Base-by-base conservation (phyloP, 2,888 invertebrate species). In the Napeogenes sylphis region DNA sequence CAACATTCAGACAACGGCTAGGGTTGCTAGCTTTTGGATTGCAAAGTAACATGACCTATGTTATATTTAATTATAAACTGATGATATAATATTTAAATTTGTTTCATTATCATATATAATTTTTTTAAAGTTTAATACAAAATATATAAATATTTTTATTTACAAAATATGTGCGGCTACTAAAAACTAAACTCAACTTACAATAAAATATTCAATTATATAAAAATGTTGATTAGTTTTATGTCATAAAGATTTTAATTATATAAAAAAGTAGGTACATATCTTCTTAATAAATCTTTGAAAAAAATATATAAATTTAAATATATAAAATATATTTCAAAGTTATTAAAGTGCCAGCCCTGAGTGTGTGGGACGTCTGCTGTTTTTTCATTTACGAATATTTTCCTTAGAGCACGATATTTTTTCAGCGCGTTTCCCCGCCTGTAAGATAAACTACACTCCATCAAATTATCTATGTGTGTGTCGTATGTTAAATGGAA, bases 361-460 rank as follows among this genome's bases (percentile, higher is more conserved):
- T 88, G 71, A 47, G 12, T 67, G 66, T 64, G 69, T 51, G 75
- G 78, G 73, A 71, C 76, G 75, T 70, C 78, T 90, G 90, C 89
- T 90, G 83, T 90, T 90, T 90, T 90, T 90, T 90, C 90, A 90
- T 90, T 90, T 90, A 83, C 83, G 88, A 87, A 90, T 90, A 90
- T 90, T 90, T 90, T 90, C 83, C 86, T 90, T 88, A 79, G 87
- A 84, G 76, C 81, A 76, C 85, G 87, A 85, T 90, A 89, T 90
- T 90, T 90, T 90, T 88, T 84, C 85, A 84, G 81, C 71, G 78
- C 87, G 86, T 90, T 90, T 86, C 84, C 21, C 84, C 89, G 88
- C 86, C 83, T 85, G 90, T 85, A 90, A 90, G 85, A 89, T 89
- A 90, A 90, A 89, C 90, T 89, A 87, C 83, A 82, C 84, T 87